Evolutionary conservation across 2,888 invertebrate genomes (phyloP).

Genomic region (Ptilodon capucinus): DNA sequence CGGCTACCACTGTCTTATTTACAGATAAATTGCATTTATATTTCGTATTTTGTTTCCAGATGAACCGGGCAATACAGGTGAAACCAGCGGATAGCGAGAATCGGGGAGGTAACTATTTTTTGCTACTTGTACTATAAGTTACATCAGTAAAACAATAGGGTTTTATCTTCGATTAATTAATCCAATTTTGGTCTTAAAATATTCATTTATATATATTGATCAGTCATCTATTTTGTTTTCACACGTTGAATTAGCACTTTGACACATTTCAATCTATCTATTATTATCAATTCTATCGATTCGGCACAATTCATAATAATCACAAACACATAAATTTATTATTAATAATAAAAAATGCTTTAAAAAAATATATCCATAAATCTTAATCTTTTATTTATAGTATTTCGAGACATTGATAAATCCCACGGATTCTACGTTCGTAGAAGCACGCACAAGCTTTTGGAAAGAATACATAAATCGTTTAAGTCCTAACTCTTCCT

Average conservation of each 20-base stretch:
- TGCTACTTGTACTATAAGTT: neutral
- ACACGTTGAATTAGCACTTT: neutral
- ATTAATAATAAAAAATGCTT: no score
- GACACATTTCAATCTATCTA: neutral
- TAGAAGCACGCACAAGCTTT: no score
- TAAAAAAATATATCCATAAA: no score
- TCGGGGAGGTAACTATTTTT: conserved; percentile 92
- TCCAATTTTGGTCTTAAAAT: neutral
- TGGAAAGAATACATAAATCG: neutral
- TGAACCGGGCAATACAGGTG: conserved; percentile 99
- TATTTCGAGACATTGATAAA: no score
- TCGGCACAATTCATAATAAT: neutral
- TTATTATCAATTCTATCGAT: neutral
- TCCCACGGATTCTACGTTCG: no score
- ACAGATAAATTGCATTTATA: conserved; percentile 23
- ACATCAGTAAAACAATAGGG: neutral
- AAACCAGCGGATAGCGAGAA: conserved; percentile 99
- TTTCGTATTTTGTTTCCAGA: conserved; percentile 87
- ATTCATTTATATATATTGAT: no score
- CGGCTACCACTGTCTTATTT: no score
- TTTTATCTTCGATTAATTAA: no score
- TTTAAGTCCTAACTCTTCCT: conserved; percentile 1
- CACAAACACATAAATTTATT: no score
- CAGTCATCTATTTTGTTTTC: no score
- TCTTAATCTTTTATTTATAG: no score